phyloP scores from a whole-genome alignment of 2,113 vertebrate species.

The Percina caprodes region DNA sequence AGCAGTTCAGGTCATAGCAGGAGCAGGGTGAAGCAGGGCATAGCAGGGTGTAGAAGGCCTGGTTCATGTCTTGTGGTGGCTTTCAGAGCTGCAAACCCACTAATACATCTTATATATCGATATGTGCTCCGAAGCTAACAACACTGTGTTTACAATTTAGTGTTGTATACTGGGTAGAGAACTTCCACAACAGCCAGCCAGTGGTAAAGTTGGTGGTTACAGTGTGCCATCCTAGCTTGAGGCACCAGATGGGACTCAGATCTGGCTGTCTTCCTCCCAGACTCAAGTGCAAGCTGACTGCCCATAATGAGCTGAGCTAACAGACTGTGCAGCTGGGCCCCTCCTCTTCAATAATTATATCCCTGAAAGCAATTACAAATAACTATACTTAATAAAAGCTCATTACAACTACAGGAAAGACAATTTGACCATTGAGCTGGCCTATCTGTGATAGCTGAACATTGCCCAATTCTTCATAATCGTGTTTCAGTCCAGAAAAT shows the following conservation, averaged over 20 bases:
- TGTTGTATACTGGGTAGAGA: constrained; percentile 16
- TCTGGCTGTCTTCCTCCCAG: constrained; percentile 60
- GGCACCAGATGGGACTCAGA: constrained; percentile 68
- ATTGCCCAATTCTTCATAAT: neutral
- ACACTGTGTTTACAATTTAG: neutral
- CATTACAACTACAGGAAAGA: constrained; percentile 33
- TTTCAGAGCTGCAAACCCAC: neutral
- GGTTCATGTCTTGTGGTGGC: neutral
- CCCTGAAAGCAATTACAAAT: constrained; percentile 56
- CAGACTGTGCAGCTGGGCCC: constrained; percentile 69
- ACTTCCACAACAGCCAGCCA: constrained; percentile 24
- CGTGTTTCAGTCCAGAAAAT: neutral
- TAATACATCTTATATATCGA: constrained; percentile 16
- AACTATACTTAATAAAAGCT: constrained; percentile 50
- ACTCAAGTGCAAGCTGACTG: constrained; percentile 62
- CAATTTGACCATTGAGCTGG: constrained; percentile 14
- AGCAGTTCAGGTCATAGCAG: too few relatives aligned
- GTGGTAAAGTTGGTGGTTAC: constrained; percentile 30
- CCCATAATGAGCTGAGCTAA: constrained; percentile 68
- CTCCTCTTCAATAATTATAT: constrained; percentile 69
- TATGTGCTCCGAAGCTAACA: neutral
- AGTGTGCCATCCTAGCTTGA: constrained; percentile 41
- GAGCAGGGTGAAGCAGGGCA: too few relatives aligned
- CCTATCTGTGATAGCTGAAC: neutral
- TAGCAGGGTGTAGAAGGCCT: too few relatives aligned